These are phyloP conservation scores for Synergus umbraculus DNA, from an alignment of 2,888 invertebrate species.

Conservation along the genomic window DNA sequence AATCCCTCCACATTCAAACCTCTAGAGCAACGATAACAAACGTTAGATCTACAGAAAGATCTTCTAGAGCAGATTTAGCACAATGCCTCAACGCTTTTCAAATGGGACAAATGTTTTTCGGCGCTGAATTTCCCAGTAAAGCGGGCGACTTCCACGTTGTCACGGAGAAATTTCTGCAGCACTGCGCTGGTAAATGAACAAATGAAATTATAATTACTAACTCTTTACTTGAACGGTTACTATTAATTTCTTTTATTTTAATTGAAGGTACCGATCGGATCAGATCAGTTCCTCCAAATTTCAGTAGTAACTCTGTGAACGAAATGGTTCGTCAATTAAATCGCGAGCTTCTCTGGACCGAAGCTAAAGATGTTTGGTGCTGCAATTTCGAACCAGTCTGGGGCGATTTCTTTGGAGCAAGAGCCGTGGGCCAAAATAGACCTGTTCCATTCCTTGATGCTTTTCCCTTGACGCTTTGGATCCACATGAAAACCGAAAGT, in stretches of 20 bases:
- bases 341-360: slow-evolving; percentile 85
- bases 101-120: slow-evolving; percentile 86
- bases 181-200: slow-evolving; percentile 78
- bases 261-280: slow-evolving; percentile 73
- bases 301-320: slow-evolving; percentile 77
- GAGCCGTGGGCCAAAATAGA: slow-evolving; percentile 85
- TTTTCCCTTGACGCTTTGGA: slow-evolving; percentile 92
- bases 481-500: slow-evolving; percentile 78
- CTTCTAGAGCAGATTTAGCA: slow-evolving; percentile 89
- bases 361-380: slow-evolving; percentile 93
- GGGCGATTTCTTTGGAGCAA: slow-evolving; percentile 93
- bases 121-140: slow-evolving; percentile 87
- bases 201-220: neutral
- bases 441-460: slow-evolving; percentile 91
- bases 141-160: slow-evolving; percentile 86
- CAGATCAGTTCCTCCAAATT: slow-evolving; percentile 66
- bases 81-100: slow-evolving; percentile 88
- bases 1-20: slow-evolving; percentile 90
- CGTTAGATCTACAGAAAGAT: slow-evolving; percentile 81
- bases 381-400: slow-evolving; percentile 93
- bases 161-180: slow-evolving; percentile 89
- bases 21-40: slow-evolving; percentile 87
- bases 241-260: slow-evolving; percentile 13
- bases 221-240: neutral
- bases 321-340: slow-evolving; percentile 79